Evolutionary conservation across 2,888 invertebrate genomes (phyloP), one percentile per base, ranked within the genome.

Genomic region (Limnephilus rhombicus): DNA sequence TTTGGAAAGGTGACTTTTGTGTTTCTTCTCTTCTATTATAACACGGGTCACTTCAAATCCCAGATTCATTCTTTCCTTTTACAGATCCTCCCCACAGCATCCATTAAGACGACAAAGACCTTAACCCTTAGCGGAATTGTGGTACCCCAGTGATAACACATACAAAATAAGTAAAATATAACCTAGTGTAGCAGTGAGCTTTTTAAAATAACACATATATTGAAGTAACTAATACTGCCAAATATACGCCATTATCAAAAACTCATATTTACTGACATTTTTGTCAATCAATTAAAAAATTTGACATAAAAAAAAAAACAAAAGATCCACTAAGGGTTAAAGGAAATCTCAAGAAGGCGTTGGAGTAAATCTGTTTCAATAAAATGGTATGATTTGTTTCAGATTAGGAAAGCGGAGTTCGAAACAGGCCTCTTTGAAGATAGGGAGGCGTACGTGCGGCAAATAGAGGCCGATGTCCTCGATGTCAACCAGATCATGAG

Each of bases 401-500:
- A 96, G 95, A 95, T 96, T 11, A 97, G 97, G 94, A 96, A 97
- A 85, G 95, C 98, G 83, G 97, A 98, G 94, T 98, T 98, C 94
- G 98, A 98, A 94, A 97, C 98, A 93, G 98, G 98, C 93, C 96
- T 99, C 96, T 95, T 98, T 91, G 94, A 98, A 80, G 99, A 99
- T 94, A 97, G 98, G 89, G 98, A 98, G 94, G 97, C 97, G 15
- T 97, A 98, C 94, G 97, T 99, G 93, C 97, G 97, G 94, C 97
- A 97, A 94, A 98, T 99, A 89, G 99, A 99, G 95, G 97, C 97
- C 0, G 98, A 98, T 94, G 97, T 98, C 90, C 95, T 98, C 92
- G 98, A 98, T 95, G 97, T 98, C 11, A 98, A 98, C 95, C 97
- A 98, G 95, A 98, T 98, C 93, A 98, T 98, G 98, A 97, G 97